phyloP scores from a whole-genome alignment of 2,113 vertebrate species.

The Pygoscelis adeliae region DNA sequence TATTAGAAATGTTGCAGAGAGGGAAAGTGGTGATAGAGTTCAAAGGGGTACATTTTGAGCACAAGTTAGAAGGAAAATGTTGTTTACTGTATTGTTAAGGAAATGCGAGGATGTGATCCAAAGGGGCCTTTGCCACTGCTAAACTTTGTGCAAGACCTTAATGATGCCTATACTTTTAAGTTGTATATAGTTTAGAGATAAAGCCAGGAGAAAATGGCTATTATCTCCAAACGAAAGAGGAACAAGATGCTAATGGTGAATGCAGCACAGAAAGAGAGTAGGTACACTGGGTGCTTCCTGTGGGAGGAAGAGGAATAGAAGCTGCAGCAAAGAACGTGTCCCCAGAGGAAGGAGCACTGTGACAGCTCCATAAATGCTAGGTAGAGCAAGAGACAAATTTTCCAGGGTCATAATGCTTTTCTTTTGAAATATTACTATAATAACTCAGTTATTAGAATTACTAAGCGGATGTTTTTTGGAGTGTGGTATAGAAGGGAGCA shows the following conservation, averaged over 20 bases:
- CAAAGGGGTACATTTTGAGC: not conserved
- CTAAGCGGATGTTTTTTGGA: fast-evolving
- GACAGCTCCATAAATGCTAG: not conserved
- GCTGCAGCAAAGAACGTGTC: not conserved
- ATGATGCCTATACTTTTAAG: not conserved
- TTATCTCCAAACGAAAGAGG: not conserved
- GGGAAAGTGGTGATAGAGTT: not conserved
- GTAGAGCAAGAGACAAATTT: not conserved
- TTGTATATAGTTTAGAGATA: not conserved
- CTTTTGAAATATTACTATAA: not conserved
- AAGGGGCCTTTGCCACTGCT: not conserved
- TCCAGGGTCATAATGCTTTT: not conserved
- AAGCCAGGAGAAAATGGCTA: not conserved
- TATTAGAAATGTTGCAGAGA: not conserved
- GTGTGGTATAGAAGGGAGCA: not conserved
- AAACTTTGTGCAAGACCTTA: not conserved
- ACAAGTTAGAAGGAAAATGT: not conserved
- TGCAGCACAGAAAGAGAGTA: not conserved
- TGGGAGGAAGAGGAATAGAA: not conserved
- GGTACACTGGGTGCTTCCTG: not conserved
- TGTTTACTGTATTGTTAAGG: not conserved
- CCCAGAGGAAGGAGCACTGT: not conserved
- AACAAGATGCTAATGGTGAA: not conserved
- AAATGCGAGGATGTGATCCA: not conserved
- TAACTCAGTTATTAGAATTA: not conserved